Base-by-base conservation (phyloP, 2,888 invertebrate species). In the Spicauda simplicius region DNA sequence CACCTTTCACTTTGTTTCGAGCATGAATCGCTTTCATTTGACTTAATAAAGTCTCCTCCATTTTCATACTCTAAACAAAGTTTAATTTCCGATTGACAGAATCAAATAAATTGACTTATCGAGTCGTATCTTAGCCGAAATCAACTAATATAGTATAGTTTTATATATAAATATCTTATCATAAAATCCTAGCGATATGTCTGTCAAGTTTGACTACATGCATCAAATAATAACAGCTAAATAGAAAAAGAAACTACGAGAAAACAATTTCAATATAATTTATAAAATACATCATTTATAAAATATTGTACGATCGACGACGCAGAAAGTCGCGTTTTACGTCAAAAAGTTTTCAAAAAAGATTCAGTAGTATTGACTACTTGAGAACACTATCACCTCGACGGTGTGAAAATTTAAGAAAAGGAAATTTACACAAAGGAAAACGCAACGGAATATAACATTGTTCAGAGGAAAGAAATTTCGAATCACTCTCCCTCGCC, bases 211-310 rank as follows among this genome's bases (percentile, higher is more conserved):
- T 83, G 79, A 81, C 90, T 91, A 91, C 85, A 86, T 84, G 89
- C 89, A 79, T 77, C 80, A 86, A 82, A 80, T 78, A 72, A 80
- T 78, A 85, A 82, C 76, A 48, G 88, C 87, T 86, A 87, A 88
- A 80, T 79, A 78, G 79, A 82, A 73, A 66, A 76, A 2, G 76
- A 84, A 79, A 79, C 81, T 85, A 86, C 76, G 76, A 80, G 80
- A 84, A 85, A 86, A 85, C 77, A 74, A 86, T 76, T 84, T 86
- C 78, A 88, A 87, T 89, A 88, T 83, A 87, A 88, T 88, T 88
- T 92, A 92, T 90, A 91, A 91, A 91, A 90, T 91, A 92, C 86
- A 87, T 84, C 80, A 80, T 87, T 87, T 90, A 91, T 85, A 92
- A 91, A 91, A 91, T 90, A 90, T 87, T 79, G 80, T 81, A 81